Evolutionary conservation across 64 coral and sea anemone genomes (phyloP), one percentile per base, ranked within the genome.

Genomic region (Porites lutea): DNA sequence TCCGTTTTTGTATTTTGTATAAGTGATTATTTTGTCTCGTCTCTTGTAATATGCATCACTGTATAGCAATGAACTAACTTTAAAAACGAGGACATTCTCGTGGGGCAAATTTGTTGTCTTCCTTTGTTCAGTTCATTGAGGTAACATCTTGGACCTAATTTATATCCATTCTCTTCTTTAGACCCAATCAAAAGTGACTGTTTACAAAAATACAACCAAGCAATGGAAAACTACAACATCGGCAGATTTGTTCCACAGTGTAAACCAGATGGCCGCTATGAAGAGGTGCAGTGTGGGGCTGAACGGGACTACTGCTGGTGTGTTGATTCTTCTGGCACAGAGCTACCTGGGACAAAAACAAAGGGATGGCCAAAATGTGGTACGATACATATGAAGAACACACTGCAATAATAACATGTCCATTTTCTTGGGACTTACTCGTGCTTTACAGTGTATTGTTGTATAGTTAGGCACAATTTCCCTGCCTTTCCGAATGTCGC

Each of bases 221-320:
- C 60, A 55, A 87, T 87, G 82, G 75, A 72, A 23, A 92, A 92
- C 50, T 92, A 86, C 84, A 84, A 73, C 59, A 87, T 82, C 51
- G 79, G 75, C 27, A 54, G 58, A 16, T 87, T 92, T 69, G 61
- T 92, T 27, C 91, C 91, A 37, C 91, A 78, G 37, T 92, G 91
- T 52, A 92, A 92, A 79, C 82, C 91, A 10, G 91, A 92, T 59
- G 91, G 91, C 16, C 91, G 91, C 1, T 92, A 67, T 54, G 91
- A 92, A 67, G 91, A 92, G 73, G 91, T 92, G 55, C 91, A 92
- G 15, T 92, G 91, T 77, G 72, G 82, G 46, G 48, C 82, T 68
- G 72, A 62, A 21, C 87, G 91, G 91, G 57, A 78, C 46, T 64
- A 77, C 8, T 92, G 91, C 73, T 92, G 91, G 91, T 92, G 91